Percentiles rank a stretch among this genome's conserved stretches.
These are phyloP conservation scores for Junonia oenone DNA, from an alignment of 2,888 invertebrate genomes.

Conservation along the genomic window DNA sequence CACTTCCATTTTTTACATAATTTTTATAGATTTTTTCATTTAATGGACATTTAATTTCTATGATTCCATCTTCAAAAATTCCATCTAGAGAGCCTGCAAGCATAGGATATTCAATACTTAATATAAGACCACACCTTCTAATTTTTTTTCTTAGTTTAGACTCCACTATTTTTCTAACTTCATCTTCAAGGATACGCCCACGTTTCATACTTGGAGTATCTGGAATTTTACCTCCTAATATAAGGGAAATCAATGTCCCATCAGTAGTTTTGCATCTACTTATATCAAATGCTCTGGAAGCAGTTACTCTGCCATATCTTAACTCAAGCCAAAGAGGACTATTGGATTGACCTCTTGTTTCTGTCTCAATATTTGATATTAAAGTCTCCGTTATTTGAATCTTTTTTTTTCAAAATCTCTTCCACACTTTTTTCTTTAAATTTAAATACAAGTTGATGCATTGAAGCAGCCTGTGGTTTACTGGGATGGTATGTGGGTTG, in stretches of 20 bases:
- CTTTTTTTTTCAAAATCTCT: too few relatives aligned
- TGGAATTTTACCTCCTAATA: background rate
- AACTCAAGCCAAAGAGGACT: background rate
- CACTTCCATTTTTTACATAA: too few relatives aligned
- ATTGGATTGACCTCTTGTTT: background rate
- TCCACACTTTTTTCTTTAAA: background rate
- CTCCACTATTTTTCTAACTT: background rate
- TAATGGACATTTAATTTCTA: background rate
- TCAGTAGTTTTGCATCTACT: background rate
- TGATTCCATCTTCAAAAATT: background rate
- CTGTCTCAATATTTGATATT: background rate
- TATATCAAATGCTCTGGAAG: background rate
- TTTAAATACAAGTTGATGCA: background rate
- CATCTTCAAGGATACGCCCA: background rate
- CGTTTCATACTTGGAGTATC: background rate
- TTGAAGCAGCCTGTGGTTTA: background rate
- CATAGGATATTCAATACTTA: background rate
- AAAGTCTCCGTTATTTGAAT: too few relatives aligned
- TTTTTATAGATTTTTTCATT: background rate
- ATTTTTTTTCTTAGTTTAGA: background rate
- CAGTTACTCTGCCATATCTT: background rate
- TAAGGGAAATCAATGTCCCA: background rate
- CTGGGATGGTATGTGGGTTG: background rate
- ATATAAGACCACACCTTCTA: background rate
- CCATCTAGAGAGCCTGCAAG: background rate